Conservation (phyloP, 2,888 invertebrate genomes). For the Rhingia campestris region DNA sequence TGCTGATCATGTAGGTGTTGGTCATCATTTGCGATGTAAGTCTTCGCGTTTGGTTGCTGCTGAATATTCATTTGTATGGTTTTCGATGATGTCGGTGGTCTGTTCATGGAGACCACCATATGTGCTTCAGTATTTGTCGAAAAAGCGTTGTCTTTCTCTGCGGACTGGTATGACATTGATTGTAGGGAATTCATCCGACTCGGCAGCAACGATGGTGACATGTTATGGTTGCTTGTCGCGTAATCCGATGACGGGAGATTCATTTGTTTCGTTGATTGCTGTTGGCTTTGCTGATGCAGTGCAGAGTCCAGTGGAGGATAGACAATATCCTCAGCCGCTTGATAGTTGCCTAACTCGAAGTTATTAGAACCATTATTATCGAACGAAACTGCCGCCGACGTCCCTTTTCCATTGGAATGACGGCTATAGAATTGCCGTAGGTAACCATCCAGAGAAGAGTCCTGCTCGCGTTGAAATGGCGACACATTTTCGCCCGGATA, state of each 20-base stretch:
- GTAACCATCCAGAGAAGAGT: constrained; percentile 12
- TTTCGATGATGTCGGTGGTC: constrained; percentile 14
- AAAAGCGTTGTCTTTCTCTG: constrained; percentile 24
- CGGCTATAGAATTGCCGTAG: constrained; percentile 21
- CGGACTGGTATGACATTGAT: constrained; percentile 3
- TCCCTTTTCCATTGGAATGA: constrained; percentile 2
- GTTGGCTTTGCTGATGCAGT: constrained; percentile 13
- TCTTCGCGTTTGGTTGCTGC: not conserved
- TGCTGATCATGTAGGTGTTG: constrained; percentile 45
- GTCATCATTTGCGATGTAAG: constrained; percentile 28
- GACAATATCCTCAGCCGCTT: constrained; percentile 31
- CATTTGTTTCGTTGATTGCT: constrained; percentile 29
- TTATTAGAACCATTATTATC: constrained; percentile 52
- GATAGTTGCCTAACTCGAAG: constrained; percentile 38
- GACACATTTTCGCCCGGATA: constrained; percentile 40
- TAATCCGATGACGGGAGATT: constrained; percentile 37
- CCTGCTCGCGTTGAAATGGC: constrained; percentile 24
- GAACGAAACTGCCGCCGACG: constrained; percentile 34
- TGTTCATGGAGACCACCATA: constrained; percentile 2
- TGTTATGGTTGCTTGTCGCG: constrained; percentile 34
- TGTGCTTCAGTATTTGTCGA: constrained; percentile 23
- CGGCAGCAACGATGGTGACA: constrained; percentile 10
- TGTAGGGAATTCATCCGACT: constrained; percentile 8
- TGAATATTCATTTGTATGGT: not conserved
- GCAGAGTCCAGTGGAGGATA: constrained; percentile 35